Percentiles rank a stretch among this genome's conserved stretches.
Conservation (phyloP, 64 coral and sea anemone genomes). For the Trachythela sp. region DNA sequence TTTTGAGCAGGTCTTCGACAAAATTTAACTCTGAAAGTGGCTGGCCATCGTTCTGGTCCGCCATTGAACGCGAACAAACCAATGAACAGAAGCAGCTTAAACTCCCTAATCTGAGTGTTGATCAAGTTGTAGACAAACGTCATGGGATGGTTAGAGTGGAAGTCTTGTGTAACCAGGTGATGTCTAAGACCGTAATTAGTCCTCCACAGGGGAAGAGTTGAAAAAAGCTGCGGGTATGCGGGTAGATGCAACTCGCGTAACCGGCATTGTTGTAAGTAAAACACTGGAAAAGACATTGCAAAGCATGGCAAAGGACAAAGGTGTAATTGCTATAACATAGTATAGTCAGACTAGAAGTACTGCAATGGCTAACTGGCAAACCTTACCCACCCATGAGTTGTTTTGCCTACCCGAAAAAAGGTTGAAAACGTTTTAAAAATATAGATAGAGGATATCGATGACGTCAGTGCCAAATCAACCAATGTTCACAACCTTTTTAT, state of each 20-base stretch:
- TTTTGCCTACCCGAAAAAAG: no score
- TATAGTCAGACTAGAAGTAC: no score
- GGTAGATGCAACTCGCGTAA: background rate
- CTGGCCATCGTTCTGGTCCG: background rate
- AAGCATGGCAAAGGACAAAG: no score
- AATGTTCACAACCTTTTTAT: no score
- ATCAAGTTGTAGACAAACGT: conserved; percentile 60
- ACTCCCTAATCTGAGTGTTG: conserved; percentile 30
- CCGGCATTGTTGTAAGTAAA: no score
- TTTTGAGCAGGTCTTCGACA: background rate
- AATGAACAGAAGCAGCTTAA: background rate
- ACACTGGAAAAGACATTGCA: no score
- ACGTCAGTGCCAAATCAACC: no score
- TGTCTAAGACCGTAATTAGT: background rate
- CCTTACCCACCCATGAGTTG: no score
- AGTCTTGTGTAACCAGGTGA: conserved; percentile 80
- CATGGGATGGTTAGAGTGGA: conserved; percentile 87
- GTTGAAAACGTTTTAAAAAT: no score
- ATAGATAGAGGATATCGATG: no score
- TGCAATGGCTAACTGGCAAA: no score
- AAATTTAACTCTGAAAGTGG: conserved; percentile 4
- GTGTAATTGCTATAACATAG: no score
- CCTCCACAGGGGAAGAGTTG: background rate
- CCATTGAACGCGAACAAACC: background rate
- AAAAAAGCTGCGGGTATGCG: background rate